Evolutionary conservation across 2,888 invertebrate species (phyloP).

Genomic region (Galeruca laticollis): DNA sequence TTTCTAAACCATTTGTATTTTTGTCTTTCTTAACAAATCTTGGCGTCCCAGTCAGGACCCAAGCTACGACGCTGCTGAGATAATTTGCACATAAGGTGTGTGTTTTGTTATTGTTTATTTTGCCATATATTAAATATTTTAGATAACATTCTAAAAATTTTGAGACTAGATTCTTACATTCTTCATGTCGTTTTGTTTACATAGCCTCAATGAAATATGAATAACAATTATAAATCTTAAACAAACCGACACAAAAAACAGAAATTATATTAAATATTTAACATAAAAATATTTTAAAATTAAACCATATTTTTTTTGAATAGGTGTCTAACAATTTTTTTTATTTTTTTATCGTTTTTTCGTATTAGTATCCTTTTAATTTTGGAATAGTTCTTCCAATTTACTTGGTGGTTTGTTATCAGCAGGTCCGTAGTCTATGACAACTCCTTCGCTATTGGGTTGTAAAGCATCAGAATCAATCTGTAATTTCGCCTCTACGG

Average conservation of each 20-base stretch:
- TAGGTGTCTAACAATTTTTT: conserved; percentile 22
- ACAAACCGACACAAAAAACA: conserved; percentile 32
- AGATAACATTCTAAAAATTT: conserved; percentile 27
- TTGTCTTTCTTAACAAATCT: no score
- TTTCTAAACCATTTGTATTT: no score
- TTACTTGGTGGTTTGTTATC: conserved; percentile 39
- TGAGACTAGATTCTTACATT: conserved; percentile 44
- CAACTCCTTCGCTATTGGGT: conserved; percentile 72
- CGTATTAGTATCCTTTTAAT: conserved; percentile 20
- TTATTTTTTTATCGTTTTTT: conserved; percentile 6
- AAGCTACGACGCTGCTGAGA: no score
- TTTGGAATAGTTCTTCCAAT: conserved; percentile 38
- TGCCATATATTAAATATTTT: conserved; percentile 13
- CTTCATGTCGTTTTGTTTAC: conserved; percentile 34
- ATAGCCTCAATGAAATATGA: conserved; percentile 28
- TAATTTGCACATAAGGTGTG: background rate
- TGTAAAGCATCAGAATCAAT: conserved; percentile 72
- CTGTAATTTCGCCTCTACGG: conserved; percentile 71
- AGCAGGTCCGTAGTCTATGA: conserved; percentile 68
- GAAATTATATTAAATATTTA: conserved; percentile 21
- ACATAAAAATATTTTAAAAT: conserved; percentile 19
- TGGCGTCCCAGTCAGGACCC: no score
- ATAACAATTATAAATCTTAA: conserved; percentile 25
- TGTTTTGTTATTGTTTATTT: background rate
- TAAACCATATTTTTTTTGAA: background rate